phyloP scores from a whole-genome alignment of 2,888 invertebrate species.

The Pollenia labialis region DNA sequence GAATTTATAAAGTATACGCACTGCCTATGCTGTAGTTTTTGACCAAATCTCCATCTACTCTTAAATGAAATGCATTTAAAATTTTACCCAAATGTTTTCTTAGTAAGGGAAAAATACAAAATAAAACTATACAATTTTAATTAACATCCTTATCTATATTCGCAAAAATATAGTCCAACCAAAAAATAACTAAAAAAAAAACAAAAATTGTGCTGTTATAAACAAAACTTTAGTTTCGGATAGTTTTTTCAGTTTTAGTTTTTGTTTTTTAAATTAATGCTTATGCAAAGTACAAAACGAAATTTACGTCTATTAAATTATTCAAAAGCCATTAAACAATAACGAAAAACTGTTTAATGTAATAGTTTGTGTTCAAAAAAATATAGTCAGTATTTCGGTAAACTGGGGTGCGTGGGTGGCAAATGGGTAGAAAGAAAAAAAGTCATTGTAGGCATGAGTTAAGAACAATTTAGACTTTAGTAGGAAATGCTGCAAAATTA shows the following conservation, averaged over 20 bases:
- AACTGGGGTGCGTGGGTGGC: not conserved
- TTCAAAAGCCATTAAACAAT: conserved; percentile 73
- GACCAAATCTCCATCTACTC: not conserved
- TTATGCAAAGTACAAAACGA: conserved; percentile 58
- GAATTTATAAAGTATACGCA: conserved; percentile 6
- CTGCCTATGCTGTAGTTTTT: not conserved
- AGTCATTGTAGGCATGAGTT: not conserved
- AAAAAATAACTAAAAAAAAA: conserved; percentile 24
- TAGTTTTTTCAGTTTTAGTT: conserved; percentile 59
- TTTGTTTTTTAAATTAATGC: conserved; percentile 43
- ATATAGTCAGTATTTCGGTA: not conserved
- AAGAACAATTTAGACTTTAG: not conserved
- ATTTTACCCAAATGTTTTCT: conserved; percentile 18
- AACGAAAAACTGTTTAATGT: conserved; percentile 62
- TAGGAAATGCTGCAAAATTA: conserved; percentile 12
- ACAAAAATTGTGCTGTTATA: conserved; percentile 55
- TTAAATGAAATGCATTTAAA: conserved; percentile 25
- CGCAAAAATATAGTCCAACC: conserved; percentile 51
- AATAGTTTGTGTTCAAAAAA: conserved; percentile 57
- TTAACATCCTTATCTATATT: conserved; percentile 67
- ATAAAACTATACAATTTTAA: conserved; percentile 55
- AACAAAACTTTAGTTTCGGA: conserved; percentile 76
- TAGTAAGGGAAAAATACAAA: conserved; percentile 22
- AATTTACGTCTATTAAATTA: conserved; percentile 69
- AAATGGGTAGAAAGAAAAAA: not conserved